A percentile compares a stretch with the other conserved stretches of the same genome.
phyloP scores from a whole-genome alignment of 2,797 vertebrate genomes.

The Pipistrellus nathusii region DNA sequence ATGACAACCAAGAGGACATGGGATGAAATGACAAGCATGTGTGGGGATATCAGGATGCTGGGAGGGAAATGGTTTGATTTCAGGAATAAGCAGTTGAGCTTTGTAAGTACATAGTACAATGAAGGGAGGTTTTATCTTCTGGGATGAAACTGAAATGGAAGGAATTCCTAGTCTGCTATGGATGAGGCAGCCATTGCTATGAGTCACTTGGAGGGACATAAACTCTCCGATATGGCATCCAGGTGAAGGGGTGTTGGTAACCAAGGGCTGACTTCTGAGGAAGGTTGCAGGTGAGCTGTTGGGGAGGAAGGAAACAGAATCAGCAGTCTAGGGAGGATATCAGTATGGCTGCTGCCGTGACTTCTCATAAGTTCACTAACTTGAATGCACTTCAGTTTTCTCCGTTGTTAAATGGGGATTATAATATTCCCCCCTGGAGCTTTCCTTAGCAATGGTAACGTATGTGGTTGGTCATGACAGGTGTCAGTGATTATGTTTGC shows the following conservation, averaged over 20 bases:
- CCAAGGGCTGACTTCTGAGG: not conserved
- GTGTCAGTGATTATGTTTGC: not conserved
- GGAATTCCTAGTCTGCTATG: not conserved
- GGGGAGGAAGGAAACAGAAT: not conserved
- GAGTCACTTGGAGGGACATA: rapidly evolving
- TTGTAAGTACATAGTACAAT: not conserved
- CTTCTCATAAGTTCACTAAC: not conserved
- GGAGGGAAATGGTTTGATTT: constrained; percentile 55
- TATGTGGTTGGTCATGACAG: not conserved
- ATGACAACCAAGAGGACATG: not conserved
- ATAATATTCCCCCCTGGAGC: not conserved
- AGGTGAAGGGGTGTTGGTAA: not conserved
- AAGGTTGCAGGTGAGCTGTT: not conserved
- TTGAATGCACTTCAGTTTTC: not conserved
- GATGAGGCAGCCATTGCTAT: not conserved
- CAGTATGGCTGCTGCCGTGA: not conserved
- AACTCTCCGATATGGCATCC: not conserved
- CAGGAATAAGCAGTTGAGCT: not conserved
- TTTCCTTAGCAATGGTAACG: not conserved
- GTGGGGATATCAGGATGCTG: constrained; percentile 25
- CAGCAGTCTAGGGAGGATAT: not conserved
- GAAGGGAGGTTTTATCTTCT: constrained; percentile 19
- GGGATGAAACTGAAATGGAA: not conserved
- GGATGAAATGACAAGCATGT: constrained; percentile 15
- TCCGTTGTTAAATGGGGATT: not conserved